Evolutionary conservation across 2,797 vertebrate genomes (phyloP).

Genomic region (Anniella stebbinsi): DNA sequence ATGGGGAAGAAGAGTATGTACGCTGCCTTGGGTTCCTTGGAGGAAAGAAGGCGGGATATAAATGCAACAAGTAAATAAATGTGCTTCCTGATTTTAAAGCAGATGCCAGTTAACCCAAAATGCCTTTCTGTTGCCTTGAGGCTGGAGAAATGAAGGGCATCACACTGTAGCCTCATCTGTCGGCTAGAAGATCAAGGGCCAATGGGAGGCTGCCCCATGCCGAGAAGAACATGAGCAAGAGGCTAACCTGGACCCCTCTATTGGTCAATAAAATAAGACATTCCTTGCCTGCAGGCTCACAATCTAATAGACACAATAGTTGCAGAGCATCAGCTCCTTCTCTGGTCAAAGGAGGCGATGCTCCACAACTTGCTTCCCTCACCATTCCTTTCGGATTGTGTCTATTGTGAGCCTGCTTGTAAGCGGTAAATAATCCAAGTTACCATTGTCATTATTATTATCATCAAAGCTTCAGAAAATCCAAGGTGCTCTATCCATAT

Average conservation of each 20-base stretch:
- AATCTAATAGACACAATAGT: too few species aligned
- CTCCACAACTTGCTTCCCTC: too few species aligned
- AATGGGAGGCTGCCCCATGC: too few species aligned
- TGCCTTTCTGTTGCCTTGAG: not conserved
- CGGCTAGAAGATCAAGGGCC: too few species aligned
- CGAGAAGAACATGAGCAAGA: too few species aligned
- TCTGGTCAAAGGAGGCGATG: not conserved
- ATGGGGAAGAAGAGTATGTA: too few species aligned
- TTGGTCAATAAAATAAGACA: not conserved
- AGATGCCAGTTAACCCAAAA: not conserved
- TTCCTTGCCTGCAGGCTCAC: too few species aligned
- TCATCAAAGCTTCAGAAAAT: not conserved
- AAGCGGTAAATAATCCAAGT: not conserved
- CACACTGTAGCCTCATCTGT: not conserved
- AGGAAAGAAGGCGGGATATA: too few species aligned
- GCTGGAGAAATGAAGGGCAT: not conserved
- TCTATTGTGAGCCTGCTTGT: not conserved
- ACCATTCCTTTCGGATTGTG: not conserved
- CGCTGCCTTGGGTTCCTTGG: too few species aligned
- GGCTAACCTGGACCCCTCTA: too few species aligned
- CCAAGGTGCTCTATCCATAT: not conserved
- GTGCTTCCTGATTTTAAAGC: not conserved
- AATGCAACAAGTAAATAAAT: too few species aligned
- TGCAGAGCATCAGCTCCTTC: not conserved
- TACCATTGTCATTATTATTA: not conserved